Evolutionary conservation across 2,113 vertebrate species (phyloP).

Genomic region (Garra rufa): DNA sequence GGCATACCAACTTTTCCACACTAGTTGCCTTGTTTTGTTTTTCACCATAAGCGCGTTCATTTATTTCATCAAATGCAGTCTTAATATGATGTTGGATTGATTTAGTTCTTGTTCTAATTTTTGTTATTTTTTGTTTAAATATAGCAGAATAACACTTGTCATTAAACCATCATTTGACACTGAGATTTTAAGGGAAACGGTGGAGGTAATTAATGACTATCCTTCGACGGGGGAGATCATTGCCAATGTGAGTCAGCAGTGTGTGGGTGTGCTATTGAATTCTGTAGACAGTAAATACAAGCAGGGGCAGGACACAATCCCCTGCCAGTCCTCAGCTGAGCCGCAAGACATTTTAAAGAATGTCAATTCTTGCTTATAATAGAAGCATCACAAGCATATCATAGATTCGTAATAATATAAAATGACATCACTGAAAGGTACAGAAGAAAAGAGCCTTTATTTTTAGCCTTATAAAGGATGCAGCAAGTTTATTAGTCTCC

Average conservation of each 20-base stretch:
- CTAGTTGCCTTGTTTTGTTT: not conserved
- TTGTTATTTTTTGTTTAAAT: not conserved
- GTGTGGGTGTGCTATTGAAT: constrained; percentile 54
- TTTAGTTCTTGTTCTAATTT: too few relatives aligned
- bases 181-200: constrained; percentile 21
- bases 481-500: not conserved
- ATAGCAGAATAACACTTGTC: not conserved
- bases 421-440: constrained; percentile 9
- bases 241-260: constrained; percentile 47
- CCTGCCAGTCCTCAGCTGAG: constrained; percentile 39
- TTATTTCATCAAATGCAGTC: not conserved
- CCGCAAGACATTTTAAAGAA: constrained; percentile 12
- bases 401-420: not conserved
- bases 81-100: not conserved
- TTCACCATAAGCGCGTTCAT: not conserved
- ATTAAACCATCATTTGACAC: not conserved
- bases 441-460: not conserved
- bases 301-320: constrained; percentile 36
- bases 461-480: not conserved
- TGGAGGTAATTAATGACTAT: constrained; percentile 44
- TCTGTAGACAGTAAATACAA: constrained; percentile 46
- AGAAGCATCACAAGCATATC: constrained; percentile 15
- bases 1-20: not conserved
- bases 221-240: constrained; percentile 18
- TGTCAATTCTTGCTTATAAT: constrained; percentile 30